Evolutionary conservation across 1,140 invertebrate genomes (phyloP).

Genomic region (Asobara japonica): DNA sequence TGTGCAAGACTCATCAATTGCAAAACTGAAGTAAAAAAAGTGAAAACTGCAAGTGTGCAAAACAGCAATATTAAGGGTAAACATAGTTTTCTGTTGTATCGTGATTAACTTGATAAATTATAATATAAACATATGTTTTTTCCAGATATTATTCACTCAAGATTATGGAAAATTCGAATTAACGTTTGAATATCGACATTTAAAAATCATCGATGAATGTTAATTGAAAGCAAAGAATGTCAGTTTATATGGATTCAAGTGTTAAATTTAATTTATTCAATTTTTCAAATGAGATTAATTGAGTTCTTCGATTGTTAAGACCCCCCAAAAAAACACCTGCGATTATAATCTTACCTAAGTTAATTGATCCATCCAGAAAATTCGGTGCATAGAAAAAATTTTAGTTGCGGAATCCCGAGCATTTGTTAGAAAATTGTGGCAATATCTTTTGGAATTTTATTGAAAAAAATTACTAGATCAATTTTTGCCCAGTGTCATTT

Average conservation of each 20-base stretch:
- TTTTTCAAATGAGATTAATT: neutral
- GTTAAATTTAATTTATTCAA: neutral
- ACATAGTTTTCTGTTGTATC: neutral
- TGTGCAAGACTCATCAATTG: neutral
- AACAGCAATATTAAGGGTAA: neutral
- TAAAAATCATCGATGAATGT: slow-evolving; percentile 4
- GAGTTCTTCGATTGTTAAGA: neutral
- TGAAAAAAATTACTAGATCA: no score
- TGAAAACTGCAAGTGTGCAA: neutral
- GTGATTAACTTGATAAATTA: neutral
- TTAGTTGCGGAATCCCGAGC: no score
- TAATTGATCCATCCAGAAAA: no score
- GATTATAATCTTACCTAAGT: no score
- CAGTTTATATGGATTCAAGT: neutral
- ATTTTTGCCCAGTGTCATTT: no score
- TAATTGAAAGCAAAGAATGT: neutral
- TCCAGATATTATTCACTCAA: slow-evolving; percentile 1
- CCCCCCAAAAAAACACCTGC: neutral
- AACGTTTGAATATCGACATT: slow-evolving; percentile 1
- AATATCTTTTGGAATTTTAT: no score
- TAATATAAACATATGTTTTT: slow-evolving; percentile 5
- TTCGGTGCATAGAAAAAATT: no score
- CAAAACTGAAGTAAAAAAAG: no score
- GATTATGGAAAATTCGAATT: slow-evolving; percentile 1
- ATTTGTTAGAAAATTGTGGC: no score